These are phyloP conservation scores for Lasioglossum albipes DNA, from an alignment of 1,140 invertebrate species.

Conservation along the genomic window DNA sequence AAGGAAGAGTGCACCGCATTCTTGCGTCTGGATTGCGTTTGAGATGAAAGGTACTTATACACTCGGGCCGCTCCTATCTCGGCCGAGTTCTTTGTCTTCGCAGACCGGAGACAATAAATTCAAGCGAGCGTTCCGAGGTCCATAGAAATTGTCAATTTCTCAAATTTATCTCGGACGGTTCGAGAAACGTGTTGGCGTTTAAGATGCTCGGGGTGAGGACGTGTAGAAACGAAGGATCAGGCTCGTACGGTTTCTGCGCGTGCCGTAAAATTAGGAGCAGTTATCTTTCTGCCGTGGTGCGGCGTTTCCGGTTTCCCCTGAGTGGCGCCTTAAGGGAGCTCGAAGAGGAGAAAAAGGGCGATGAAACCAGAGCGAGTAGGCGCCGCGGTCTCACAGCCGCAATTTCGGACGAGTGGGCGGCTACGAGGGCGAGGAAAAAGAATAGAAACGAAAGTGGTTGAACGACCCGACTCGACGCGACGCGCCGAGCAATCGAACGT, in stretches of 20 bases:
- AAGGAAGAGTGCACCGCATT: background rate
- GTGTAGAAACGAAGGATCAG: background rate
- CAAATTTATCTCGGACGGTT: too few relatives aligned
- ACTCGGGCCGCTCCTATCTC: too few relatives aligned
- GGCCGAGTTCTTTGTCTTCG: too few relatives aligned
- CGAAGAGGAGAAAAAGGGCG: constrained; percentile 43
- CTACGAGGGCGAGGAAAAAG: constrained; percentile 36
- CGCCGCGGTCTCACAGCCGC: constrained; percentile 52
- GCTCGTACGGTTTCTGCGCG: constrained; percentile 12
- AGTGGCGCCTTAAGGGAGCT: constrained; percentile 51
- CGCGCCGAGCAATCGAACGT: constrained; percentile 28
- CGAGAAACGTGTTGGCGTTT: background rate
- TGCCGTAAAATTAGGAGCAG: constrained; percentile 36
- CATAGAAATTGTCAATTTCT: too few relatives aligned
- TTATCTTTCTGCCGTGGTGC: constrained; percentile 38
- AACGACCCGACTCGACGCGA: constrained; percentile 41
- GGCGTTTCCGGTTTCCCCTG: constrained; percentile 49
- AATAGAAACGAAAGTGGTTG: constrained; percentile 42
- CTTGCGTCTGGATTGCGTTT: background rate
- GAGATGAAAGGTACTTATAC: background rate
- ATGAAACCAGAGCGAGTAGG: constrained; percentile 62
- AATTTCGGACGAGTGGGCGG: constrained; percentile 62
- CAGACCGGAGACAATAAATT: too few relatives aligned
- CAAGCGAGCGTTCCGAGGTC: too few relatives aligned
- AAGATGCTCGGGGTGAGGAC: background rate